Percentiles rank a stretch among this genome's conserved stretches.
Conservation (phyloP, 2,888 invertebrate species). For the Nyleta sp. region DNA sequence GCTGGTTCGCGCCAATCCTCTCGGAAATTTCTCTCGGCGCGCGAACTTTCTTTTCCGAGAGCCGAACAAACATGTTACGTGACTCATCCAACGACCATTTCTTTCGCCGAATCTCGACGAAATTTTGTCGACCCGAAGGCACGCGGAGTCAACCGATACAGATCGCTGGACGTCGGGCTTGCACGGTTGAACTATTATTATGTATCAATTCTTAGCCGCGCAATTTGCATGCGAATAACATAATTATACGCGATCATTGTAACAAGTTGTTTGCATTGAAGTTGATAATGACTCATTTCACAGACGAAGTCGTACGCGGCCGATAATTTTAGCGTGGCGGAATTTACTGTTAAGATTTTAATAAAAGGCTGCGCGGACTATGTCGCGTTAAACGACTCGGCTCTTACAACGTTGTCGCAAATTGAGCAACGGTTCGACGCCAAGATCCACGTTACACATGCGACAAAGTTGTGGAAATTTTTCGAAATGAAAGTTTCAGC, state of each 20-base stretch:
- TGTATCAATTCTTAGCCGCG: slow-evolving; percentile 47
- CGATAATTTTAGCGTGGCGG: slow-evolving; percentile 50
- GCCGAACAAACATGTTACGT: slow-evolving; percentile 22
- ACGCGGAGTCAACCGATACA: slow-evolving; percentile 1
- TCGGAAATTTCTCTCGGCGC: slow-evolving; percentile 12
- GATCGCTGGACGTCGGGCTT: slow-evolving; percentile 15
- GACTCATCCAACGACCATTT: slow-evolving; percentile 41
- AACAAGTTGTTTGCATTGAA: slow-evolving; percentile 66
- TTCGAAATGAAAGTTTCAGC: not conserved
- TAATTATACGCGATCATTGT: slow-evolving; percentile 62
- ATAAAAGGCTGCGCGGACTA: slow-evolving; percentile 13
- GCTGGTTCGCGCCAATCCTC: slow-evolving; percentile 20
- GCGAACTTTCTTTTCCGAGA: slow-evolving; percentile 35
- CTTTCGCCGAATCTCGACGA: slow-evolving; percentile 16
- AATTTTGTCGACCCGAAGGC: slow-evolving; percentile 5
- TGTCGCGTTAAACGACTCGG: slow-evolving; percentile 11
- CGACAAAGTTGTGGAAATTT: not conserved
- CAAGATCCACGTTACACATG: no score
- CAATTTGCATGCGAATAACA: slow-evolving; percentile 59
- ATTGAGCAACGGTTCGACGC: no score
- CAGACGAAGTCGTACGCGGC: slow-evolving; percentile 52
- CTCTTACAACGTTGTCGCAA: slow-evolving; percentile 12
- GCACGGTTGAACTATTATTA: slow-evolving; percentile 44
- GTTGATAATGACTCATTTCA: slow-evolving; percentile 64
- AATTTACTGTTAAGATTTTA: slow-evolving; percentile 48